A percentile compares a stretch with the other conserved stretches of the same genome.
phyloP scores from a whole-genome alignment of 2,113 vertebrate species.

The Apteryx owenii region DNA sequence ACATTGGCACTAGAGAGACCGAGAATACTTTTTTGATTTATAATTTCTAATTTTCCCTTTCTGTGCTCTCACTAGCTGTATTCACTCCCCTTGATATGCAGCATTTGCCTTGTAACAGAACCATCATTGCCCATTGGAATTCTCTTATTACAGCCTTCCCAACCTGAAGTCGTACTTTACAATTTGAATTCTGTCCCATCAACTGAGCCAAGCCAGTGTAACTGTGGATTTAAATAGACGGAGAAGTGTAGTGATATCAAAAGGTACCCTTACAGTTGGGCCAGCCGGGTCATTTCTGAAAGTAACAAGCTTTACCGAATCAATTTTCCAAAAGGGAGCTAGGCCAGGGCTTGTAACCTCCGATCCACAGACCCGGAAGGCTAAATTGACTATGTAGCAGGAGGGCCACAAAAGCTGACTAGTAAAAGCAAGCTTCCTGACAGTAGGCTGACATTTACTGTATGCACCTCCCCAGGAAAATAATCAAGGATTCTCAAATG shows the following conservation, averaged over 20 bases:
- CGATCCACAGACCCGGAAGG: background rate
- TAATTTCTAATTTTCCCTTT: background rate
- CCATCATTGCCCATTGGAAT: background rate
- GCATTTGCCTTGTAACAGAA: background rate
- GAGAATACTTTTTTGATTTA: background rate
- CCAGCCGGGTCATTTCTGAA: background rate
- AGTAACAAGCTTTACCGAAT: background rate
- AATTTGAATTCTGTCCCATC: background rate
- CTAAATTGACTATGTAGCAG: background rate
- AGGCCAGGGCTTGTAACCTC: background rate
- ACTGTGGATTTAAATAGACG: constrained; percentile 12
- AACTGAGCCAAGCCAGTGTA: background rate
- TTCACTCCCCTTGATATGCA: background rate
- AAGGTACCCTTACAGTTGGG: background rate
- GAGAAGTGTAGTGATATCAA: background rate
- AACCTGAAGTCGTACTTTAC: background rate
- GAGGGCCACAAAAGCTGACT: background rate
- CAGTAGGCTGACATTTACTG: background rate
- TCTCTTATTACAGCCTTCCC: background rate
- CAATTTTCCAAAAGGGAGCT: background rate
- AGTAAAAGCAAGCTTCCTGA: background rate
- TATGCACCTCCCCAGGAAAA: background rate
- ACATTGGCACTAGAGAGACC: background rate
- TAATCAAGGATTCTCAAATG: background rate
- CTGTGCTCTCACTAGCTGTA: background rate